Conservation (phyloP, 1,140 invertebrate genomes). For the Achroia grisella region DNA sequence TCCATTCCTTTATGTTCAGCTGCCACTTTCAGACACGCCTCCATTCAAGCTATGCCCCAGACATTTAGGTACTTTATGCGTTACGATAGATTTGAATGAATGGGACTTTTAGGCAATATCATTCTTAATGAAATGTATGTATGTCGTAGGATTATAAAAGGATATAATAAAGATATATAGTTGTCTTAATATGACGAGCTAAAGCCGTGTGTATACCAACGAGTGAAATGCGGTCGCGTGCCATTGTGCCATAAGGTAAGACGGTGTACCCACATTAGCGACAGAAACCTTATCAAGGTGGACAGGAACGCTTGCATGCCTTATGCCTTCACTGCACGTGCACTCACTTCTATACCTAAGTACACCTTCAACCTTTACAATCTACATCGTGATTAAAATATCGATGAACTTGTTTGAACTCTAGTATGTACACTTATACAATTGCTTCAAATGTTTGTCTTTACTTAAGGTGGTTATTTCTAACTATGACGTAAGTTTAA, state of each 20-base stretch:
- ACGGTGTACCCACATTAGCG: conserved; percentile 12
- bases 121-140: conserved; percentile 13
- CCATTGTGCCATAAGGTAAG: conserved; percentile 40
- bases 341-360: conserved; percentile 22
- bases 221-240: conserved; percentile 48
- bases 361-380: too few species aligned
- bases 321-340: conserved; percentile 31
- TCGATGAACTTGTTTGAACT: too few species aligned
- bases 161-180: neutral
- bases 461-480: too few species aligned
- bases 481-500: too few species aligned
- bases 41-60: conserved; percentile 43
- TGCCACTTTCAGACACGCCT: conserved; percentile 54
- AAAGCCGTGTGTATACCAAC: conserved; percentile 35
- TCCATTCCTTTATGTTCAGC: conserved; percentile 56
- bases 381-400: too few species aligned
- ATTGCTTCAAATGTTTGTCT: neutral
- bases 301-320: conserved; percentile 8
- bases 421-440: neutral
- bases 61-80: conserved; percentile 29
- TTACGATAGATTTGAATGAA: conserved; percentile 35
- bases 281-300: conserved; percentile 54
- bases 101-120: conserved; percentile 7
- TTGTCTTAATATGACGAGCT: conserved; percentile 24
- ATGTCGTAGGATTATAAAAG: neutral